phyloP scores from a whole-genome alignment of 2,888 invertebrate genomes.

The Marasmarcha lunaedactyla region DNA sequence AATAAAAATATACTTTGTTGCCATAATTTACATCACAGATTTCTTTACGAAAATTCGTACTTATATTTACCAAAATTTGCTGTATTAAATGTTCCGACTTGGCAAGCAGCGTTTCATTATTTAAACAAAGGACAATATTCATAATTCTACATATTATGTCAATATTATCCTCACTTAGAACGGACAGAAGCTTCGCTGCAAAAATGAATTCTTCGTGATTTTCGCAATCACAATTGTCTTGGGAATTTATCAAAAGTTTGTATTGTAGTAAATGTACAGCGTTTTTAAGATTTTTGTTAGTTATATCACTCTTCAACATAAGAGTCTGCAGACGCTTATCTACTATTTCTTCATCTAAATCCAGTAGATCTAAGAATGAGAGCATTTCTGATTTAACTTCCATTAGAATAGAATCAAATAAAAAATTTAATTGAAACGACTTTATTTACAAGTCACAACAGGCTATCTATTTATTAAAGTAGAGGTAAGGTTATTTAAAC shows the following conservation, averaged over 20 bases:
- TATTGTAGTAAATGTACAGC: constrained; percentile 44
- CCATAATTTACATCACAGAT: background rate
- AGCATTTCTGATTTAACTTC: constrained; percentile 24
- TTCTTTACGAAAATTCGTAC: too few species aligned
- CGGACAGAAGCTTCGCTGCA: constrained; percentile 31
- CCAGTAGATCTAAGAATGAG: constrained; percentile 46
- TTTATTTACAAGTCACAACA: too few species aligned
- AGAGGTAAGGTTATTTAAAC: too few species aligned
- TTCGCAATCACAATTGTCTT: constrained; percentile 46
- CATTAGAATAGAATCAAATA: too few species aligned
- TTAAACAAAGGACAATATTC: constrained; percentile 32
- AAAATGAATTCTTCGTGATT: constrained; percentile 44
- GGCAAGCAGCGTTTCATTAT: constrained; percentile 28
- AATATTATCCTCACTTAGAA: constrained; percentile 27
- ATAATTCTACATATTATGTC: constrained; percentile 39
- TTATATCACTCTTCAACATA: constrained; percentile 30
- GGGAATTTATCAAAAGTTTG: constrained; percentile 44
- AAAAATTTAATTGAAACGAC: too few species aligned
- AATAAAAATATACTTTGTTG: constrained; percentile 19
- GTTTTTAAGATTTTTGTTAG: constrained; percentile 34
- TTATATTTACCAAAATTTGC: constrained; percentile 37
- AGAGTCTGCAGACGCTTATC: constrained; percentile 40
- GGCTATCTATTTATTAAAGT: too few species aligned
- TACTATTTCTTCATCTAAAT: constrained; percentile 50
- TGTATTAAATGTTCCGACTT: constrained; percentile 57